These are phyloP conservation scores for Coecobrya sp. DNA, from an alignment of 2,888 invertebrate genomes.

Conservation along the genomic window DNA sequence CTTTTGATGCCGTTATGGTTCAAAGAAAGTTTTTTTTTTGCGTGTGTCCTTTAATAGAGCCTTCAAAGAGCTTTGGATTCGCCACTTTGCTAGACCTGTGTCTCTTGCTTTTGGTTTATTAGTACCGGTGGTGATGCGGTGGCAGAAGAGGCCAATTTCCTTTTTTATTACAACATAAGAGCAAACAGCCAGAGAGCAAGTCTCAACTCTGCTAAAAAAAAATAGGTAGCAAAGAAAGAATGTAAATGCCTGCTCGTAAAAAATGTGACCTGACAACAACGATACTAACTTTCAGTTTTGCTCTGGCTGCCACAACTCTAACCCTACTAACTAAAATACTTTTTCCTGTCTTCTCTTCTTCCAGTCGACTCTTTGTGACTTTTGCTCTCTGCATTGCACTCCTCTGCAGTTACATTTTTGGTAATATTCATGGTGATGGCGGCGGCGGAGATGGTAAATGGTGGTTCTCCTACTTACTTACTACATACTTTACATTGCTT, in stretches of 20 bases:
- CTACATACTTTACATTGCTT: background rate
- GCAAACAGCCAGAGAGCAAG: background rate
- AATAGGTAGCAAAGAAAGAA: conserved; percentile 7
- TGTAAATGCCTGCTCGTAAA: conserved; percentile 16
- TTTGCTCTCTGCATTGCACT: background rate
- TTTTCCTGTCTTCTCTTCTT: background rate
- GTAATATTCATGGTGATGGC: background rate
- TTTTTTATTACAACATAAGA: background rate
- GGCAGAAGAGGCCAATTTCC: conserved; percentile 1
- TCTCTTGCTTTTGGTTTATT: background rate
- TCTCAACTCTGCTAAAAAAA: background rate
- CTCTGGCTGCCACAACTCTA: background rate
- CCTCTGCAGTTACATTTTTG: background rate
- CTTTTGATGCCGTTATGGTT: too few species aligned
- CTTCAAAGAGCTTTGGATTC: background rate
- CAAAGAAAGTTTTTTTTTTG: too few species aligned
- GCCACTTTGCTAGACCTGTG: background rate
- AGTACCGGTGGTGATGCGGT: background rate
- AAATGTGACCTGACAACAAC: conserved; percentile 69
- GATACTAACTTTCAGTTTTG: background rate
- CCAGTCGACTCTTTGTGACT: background rate
- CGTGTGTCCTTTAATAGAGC: too few species aligned
- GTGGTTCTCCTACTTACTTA: conserved; percentile 2
- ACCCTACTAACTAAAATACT: background rate
- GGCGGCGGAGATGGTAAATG: conserved; percentile 6